Evolutionary conservation across 2,888 invertebrate species (phyloP).

Genomic region (Aleiodes leptofemur): DNA sequence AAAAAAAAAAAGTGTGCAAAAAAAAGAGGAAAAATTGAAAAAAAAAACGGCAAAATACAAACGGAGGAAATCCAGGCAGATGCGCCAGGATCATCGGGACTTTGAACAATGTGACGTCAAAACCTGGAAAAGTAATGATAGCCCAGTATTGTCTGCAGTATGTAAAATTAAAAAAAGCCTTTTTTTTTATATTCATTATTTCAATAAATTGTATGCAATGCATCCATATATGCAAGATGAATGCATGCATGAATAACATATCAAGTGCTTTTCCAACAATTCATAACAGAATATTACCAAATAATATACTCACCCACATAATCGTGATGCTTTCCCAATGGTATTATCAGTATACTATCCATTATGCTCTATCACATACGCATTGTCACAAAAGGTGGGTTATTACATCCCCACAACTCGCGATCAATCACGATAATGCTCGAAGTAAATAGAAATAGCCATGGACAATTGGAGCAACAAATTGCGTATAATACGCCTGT

Average conservation of each 20-base stretch:
- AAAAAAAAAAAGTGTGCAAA: constrained; percentile 12
- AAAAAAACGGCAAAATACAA: constrained; percentile 35
- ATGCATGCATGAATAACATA: too few relatives aligned
- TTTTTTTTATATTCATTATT: constrained; percentile 3
- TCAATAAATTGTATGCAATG: not conserved
- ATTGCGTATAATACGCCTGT: constrained; percentile 49
- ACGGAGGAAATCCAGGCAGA: constrained; percentile 45
- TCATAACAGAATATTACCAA: not conserved
- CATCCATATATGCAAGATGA: too few relatives aligned
- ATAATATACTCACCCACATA: not conserved
- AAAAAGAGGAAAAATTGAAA: constrained; percentile 5
- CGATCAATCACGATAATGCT: constrained; percentile 32
- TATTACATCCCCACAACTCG: too few relatives aligned
- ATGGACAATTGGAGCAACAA: constrained; percentile 52
- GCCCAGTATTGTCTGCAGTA: constrained; percentile 28
- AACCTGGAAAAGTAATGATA: constrained; percentile 41
- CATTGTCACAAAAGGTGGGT: too few relatives aligned
- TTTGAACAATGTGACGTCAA: constrained; percentile 46
- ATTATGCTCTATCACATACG: too few relatives aligned
- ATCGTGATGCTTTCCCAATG: not conserved
- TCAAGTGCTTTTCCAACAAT: not conserved
- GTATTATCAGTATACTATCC: too few relatives aligned
- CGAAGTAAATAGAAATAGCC: constrained; percentile 48
- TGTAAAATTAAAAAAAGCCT: not conserved
- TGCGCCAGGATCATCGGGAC: constrained; percentile 39